Conservation (phyloP, 2,797 vertebrate species). For the Argentina silus region DNA sequence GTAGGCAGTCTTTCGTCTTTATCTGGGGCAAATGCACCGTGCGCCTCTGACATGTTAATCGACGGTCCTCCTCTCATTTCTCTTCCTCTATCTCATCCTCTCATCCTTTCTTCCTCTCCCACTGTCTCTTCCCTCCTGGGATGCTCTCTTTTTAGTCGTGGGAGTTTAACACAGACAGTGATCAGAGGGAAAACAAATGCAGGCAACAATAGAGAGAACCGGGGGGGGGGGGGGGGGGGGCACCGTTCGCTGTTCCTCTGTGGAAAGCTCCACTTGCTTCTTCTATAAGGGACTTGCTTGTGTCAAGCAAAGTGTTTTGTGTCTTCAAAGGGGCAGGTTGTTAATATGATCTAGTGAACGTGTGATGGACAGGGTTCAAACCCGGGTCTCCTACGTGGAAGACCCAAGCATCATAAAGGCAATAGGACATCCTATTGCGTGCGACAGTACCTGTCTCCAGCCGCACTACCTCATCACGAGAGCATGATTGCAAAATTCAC, state of each 20-base stretch:
- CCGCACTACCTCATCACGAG: no score
- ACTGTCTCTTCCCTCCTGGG: conserved; percentile 30
- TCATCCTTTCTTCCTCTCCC: conserved; percentile 29
- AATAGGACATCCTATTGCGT: no score
- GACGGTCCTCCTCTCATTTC: conserved; percentile 31
- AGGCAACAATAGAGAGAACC: conserved; percentile 41
- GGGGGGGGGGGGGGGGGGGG: conserved; percentile 17
- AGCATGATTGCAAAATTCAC: no score
- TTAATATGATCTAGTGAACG: neutral
- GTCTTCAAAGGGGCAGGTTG: conserved; percentile 15
- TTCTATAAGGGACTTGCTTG: conserved; percentile 18
- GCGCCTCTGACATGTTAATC: conserved; percentile 63
- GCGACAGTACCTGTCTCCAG: no score
- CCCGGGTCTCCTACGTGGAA: no score
- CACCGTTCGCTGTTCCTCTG: neutral
- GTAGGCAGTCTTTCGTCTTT: neutral
- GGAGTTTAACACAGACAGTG: conserved; percentile 63
- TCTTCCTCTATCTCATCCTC: neutral
- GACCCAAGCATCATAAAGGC: neutral
- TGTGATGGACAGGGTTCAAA: neutral
- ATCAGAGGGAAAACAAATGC: conserved; percentile 47
- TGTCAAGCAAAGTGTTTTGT: conserved; percentile 39
- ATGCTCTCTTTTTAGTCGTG: conserved; percentile 52
- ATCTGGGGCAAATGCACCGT: conserved; percentile 8
- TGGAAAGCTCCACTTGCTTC: neutral